Base-by-base conservation (phyloP, 2,797 vertebrate species). In the Coracias cyanogaster region DNA sequence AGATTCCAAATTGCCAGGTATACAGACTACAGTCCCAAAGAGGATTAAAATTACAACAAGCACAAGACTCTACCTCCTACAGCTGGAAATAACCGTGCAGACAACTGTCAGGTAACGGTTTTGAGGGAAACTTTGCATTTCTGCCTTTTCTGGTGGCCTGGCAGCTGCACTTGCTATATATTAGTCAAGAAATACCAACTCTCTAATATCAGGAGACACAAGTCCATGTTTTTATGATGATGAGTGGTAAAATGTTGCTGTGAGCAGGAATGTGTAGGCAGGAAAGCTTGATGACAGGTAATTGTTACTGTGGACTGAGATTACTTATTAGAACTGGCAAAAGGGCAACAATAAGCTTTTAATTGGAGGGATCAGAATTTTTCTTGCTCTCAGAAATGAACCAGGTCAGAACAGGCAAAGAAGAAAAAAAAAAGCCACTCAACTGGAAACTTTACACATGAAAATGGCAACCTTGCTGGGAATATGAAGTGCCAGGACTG, bases 291-390 rank as follows among this genome's bases (percentile, higher is more conserved):
- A 22, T 74, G 74, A 49, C 73, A 70, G 67, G 6, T 64, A 82
- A n/a, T 76, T 91, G 74, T 79, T 85, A 41, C 54, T 46, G 25
- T 46, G 46, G 78, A 80, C 58, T 58, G 82, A 89, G 61, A 82
- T 76, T 91, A 73, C 79, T 86, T 91, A 89, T 66, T 89, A 73
- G 82, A 96, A 85, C 43, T 24, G 49, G 55, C n/a, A 45, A 95
- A 94, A 95, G 69, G 74, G 81, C 69, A 93, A 61, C 39, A 61
- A 60, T 10, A n/a, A 72, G 25, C 54, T 76, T 88, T 84, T 92
- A 93, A 93, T 88, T 80, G 88, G 85, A 88, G n/a, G 60, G 71
- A 45, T 90, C 45, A 29, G 61, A 92, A 51, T 61, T 82, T 70
- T 80, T 79, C n/a, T 20, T 64, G 72, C 54, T 72, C 57, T 94